These are phyloP conservation scores for Cariama cristata DNA, from an alignment of 2,113 vertebrate species.

Conservation along the genomic window DNA sequence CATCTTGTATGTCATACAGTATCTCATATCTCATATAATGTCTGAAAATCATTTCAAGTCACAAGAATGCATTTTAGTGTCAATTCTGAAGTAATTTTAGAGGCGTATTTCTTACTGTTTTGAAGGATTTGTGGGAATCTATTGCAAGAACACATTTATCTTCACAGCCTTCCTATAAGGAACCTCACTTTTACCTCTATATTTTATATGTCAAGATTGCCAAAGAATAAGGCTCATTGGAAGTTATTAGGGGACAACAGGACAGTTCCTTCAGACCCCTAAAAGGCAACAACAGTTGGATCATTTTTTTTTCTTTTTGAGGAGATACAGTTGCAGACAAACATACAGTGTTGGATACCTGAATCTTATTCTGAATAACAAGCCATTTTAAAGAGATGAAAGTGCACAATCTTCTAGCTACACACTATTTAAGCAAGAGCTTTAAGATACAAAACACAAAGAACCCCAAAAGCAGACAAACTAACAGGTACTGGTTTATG, in stretches of 20 bases:
- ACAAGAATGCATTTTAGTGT: neutral
- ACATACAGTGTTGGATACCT: neutral
- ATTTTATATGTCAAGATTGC: neutral
- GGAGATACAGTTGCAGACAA: neutral
- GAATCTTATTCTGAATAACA: neutral
- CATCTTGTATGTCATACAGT: neutral
- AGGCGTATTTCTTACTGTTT: neutral
- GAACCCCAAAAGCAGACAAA: accelerated
- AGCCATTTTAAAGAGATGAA: neutral
- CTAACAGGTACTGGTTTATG: neutral
- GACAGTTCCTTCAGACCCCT: neutral
- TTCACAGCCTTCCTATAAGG: neutral
- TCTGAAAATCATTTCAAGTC: neutral
- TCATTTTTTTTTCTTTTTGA: neutral
- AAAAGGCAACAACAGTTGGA: neutral
- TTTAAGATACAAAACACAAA: neutral
- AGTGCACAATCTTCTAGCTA: neutral
- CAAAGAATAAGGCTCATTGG: neutral
- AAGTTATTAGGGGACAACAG: neutral
- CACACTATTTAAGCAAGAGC: neutral
- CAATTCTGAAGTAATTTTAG: neutral
- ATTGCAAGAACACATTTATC: neutral
- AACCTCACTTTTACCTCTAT: neutral
- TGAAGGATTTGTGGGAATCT: neutral
- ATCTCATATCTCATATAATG: neutral